Evolutionary conservation across 35 echinoderm and acorn worm genomes (phyloP).

Genomic region (Apostichopus californicus): DNA sequence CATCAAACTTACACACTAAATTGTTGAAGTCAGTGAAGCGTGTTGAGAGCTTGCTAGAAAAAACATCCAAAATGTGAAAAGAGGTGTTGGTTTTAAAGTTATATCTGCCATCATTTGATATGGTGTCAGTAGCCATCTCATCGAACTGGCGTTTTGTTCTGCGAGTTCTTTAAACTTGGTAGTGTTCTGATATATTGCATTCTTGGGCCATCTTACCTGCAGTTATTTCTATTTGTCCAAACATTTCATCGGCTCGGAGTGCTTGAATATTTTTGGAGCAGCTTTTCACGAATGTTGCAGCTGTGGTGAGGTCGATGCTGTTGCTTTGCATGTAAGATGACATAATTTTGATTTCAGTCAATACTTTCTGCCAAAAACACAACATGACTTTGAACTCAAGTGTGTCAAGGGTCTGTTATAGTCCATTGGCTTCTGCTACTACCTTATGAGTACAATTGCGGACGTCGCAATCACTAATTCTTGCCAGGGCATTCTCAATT

Average conservation of each 20-base stretch:
- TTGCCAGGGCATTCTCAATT: background rate
- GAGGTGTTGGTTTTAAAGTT: slow-evolving; percentile 11
- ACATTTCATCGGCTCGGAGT: slow-evolving; percentile 21
- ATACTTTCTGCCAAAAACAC: slow-evolving; percentile 32
- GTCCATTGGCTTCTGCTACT: slow-evolving; percentile 1
- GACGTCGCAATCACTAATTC: background rate
- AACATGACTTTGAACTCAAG: slow-evolving; percentile 21
- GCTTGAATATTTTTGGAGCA: slow-evolving; percentile 14
- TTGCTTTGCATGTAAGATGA: slow-evolving; percentile 30
- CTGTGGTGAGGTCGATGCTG: slow-evolving; percentile 1
- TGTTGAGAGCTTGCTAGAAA: background rate
- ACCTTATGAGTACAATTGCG: slow-evolving; percentile 6
- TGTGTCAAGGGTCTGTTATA: slow-evolving; percentile 18
- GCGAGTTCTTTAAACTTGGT: background rate
- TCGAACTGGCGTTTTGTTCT: slow-evolving; percentile 8
- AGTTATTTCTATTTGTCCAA: slow-evolving; percentile 6
- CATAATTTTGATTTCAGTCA: slow-evolving; percentile 33
- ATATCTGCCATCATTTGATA: slow-evolving; percentile 9
- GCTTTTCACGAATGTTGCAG: slow-evolving; percentile 1
- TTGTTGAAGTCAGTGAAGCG: background rate
- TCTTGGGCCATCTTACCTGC: background rate
- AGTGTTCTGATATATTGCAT: background rate
- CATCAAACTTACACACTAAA: background rate
- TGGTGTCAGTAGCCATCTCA: background rate
- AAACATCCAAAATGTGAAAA: background rate